phyloP scores from a whole-genome alignment of 1,140 invertebrate genomes.

The Drosophila subpulchrella region DNA sequence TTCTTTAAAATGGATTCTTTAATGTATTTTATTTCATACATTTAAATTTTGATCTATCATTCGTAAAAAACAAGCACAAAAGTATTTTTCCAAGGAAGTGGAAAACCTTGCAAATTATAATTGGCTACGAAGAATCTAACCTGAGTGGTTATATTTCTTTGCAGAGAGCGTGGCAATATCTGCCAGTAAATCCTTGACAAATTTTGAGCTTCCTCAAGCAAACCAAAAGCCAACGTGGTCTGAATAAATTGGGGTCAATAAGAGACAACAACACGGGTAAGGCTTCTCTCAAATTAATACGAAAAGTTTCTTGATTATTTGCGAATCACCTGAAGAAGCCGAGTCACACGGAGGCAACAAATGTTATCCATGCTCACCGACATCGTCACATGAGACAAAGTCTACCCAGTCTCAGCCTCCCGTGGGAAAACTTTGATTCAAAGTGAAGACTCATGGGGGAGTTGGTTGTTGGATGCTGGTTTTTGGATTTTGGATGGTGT shows the following conservation, averaged over 20 bases:
- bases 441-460: constrained; percentile 32
- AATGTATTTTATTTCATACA: no score
- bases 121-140: neutral
- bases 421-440: constrained; percentile 67
- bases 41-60: no score
- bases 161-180: neutral
- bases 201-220: constrained; percentile 28
- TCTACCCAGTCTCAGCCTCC: constrained; percentile 28
- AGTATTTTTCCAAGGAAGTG: no score
- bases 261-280: constrained; percentile 27
- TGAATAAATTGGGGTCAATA: constrained; percentile 68
- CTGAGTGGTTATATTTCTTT: neutral
- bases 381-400: constrained; percentile 30
- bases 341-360: constrained; percentile 52
- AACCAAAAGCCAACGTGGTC: constrained; percentile 52
- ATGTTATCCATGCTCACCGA: constrained; percentile 59
- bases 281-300: constrained; percentile 70
- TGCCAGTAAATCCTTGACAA: constrained; percentile 12
- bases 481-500: constrained; percentile 17
- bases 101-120: no score
- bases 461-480: neutral
- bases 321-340: constrained; percentile 66
- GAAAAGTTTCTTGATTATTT: constrained; percentile 82
- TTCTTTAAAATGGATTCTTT: no score
- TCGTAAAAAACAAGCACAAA: no score